These are phyloP conservation scores for Lethenteron reissneri DNA, from an alignment of 2,113 vertebrate species.

Conservation along the genomic window DNA sequence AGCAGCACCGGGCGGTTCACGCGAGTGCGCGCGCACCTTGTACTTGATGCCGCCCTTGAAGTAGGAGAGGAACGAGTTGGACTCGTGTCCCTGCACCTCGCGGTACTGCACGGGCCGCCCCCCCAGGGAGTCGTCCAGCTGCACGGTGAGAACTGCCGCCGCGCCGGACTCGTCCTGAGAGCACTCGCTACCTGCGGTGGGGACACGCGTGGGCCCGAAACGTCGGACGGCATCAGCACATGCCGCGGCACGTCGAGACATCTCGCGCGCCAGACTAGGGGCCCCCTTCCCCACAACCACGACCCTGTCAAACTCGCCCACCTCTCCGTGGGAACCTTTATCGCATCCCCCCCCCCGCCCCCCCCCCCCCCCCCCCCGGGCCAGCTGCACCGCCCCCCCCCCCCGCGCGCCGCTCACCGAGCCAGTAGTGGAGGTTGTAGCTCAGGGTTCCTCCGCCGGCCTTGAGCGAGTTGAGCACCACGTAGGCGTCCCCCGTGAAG, in stretches of 20 bases:
- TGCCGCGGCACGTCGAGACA: too few species aligned
- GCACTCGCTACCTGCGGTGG: constrained; percentile 46
- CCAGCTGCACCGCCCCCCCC: too few species aligned
- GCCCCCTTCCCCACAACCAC: too few species aligned
- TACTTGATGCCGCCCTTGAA: constrained; percentile 90
- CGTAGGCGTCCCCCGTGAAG: constrained; percentile 72
- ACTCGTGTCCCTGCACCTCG: constrained; percentile 68
- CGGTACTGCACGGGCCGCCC: constrained; percentile 75
- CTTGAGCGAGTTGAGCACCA: constrained; percentile 72
- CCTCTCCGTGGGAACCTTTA: too few species aligned
- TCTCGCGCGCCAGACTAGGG: too few species aligned
- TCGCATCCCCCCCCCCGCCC: too few species aligned
- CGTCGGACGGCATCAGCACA: too few species aligned
- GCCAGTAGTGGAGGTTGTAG: constrained; percentile 86
- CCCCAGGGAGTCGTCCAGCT: constrained; percentile 73
- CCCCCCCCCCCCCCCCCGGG: too few species aligned
- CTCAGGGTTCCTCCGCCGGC: constrained; percentile 58
- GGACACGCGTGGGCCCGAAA: too few species aligned
- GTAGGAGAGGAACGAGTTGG: constrained; percentile 62
- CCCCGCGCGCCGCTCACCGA: constrained; percentile 27
- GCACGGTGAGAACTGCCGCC: constrained; percentile 78
- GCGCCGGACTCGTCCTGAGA: constrained; percentile 78
- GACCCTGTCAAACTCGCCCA: too few species aligned
- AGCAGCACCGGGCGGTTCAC: too few species aligned
- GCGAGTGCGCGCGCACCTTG: constrained; percentile 31